Evolutionary conservation across 2,888 invertebrate species (phyloP).

Genomic region (Nyleta sp.): DNA sequence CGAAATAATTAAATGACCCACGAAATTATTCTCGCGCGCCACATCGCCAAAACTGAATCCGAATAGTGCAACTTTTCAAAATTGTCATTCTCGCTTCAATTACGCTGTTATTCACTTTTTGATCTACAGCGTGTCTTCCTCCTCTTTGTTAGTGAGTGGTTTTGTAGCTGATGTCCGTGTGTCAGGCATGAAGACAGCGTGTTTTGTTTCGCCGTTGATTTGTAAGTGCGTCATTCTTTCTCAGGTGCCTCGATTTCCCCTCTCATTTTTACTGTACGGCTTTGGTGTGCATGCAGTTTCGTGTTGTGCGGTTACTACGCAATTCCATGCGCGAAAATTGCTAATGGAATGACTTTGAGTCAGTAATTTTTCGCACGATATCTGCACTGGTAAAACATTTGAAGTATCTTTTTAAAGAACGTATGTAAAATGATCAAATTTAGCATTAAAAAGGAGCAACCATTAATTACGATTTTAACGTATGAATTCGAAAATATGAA

Average conservation of each 20-base stretch:
- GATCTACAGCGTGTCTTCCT: constrained; percentile 32
- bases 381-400: too few species aligned
- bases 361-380: too few species aligned
- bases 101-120: constrained; percentile 29
- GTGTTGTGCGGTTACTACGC: background rate
- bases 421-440: too few species aligned
- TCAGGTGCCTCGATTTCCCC: constrained; percentile 3
- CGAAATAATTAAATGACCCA: too few species aligned
- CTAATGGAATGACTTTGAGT: too few species aligned
- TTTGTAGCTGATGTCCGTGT: constrained; percentile 26
- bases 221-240: constrained; percentile 30
- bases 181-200: constrained; percentile 25
- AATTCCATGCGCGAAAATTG: background rate
- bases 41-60: too few species aligned
- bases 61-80: too few species aligned
- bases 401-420: too few species aligned
- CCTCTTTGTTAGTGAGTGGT: constrained; percentile 13
- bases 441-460: too few species aligned
- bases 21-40: too few species aligned
- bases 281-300: background rate
- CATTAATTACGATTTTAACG: too few species aligned
- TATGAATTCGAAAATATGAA: too few species aligned
- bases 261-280: constrained; percentile 14
- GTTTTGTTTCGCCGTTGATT: constrained; percentile 42
- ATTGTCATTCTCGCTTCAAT: constrained; percentile 30